Evolutionary conservation across 2,113 vertebrate species (phyloP), one percentile per base, ranked within the genome.

Genomic region (Dermatemys mawii): DNA sequence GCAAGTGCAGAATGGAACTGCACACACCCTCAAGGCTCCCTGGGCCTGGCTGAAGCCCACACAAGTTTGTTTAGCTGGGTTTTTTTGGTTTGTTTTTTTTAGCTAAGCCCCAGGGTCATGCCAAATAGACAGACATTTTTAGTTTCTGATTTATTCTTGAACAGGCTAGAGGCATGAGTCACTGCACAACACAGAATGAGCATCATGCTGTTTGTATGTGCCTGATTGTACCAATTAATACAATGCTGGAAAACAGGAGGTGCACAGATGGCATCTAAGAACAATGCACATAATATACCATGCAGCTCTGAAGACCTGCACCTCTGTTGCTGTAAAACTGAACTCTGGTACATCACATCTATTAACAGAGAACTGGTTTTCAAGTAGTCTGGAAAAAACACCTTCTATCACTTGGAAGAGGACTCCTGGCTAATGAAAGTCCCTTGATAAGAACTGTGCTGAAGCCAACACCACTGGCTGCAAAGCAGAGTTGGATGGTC

Each of bases 91-190:
- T 51, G 32, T 90, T 46, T 70, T 83, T 63, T 80, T 80, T 89
- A 93, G 81, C 84, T 96, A 82, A 29, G 46, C 63, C 73, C 93
- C 86, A 86, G 26, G 80, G 80, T 91, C 91, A 91, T 51, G 86
- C 24, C 89, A 41, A 0, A 1, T 16, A 8, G 35, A 90, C 27
- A 73, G 46, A 38, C 46, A 57, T 24, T 87, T 26, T 2, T 14
- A 73, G 83, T 51, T 92, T 93, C 51, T n/a, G 73, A 41, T 95
- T 96, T 93, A 90, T 86, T 86, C 94, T 81, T 49, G 78, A 53
- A 79, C 27, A 80, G 50, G 49, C 49, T 82, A 60, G 85, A 67
- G 55, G 93, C 80, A 4, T 93, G 80, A 96, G 83, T 92, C 96
- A 96, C 46, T 70, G 70, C 3, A 75, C 88, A 81, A 46, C 44